phyloP scores from a whole-genome alignment of 2,888 invertebrate genomes.

The Pristionchus exspectatus region DNA sequence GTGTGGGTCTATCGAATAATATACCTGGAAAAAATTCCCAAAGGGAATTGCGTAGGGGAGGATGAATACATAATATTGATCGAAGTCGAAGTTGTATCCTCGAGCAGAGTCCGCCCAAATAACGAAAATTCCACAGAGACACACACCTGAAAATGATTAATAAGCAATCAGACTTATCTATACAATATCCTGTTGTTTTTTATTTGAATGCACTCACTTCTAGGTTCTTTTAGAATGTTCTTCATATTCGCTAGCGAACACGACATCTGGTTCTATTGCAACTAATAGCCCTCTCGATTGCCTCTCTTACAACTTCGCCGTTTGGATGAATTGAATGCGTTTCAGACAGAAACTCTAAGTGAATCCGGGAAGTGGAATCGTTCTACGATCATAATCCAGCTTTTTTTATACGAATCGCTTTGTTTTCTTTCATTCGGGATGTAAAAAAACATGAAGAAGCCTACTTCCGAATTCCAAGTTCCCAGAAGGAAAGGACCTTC shows the following conservation, averaged over 20 bases:
- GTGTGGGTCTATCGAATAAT: neutral
- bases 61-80: conserved; percentile 73
- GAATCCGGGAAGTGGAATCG: neutral
- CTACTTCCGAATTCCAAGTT: no score
- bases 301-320: neutral
- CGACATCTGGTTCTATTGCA: neutral
- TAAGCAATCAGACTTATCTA: neutral
- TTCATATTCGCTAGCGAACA: neutral
- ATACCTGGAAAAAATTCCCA: conserved; percentile 73
- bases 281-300: neutral
- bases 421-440: no score
- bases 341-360: neutral
- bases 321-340: neutral
- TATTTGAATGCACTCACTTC: neutral
- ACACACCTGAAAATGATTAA: conserved; percentile 68
- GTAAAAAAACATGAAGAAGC: no score
- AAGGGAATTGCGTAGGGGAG: conserved; percentile 74
- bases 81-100: conserved; percentile 70
- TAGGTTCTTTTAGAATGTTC: neutral
- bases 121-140: conserved; percentile 74
- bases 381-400: neutral
- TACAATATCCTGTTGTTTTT: neutral
- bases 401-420: no score
- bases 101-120: conserved; percentile 73
- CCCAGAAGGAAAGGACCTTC: no score